These are phyloP conservation scores for Zosterops borbonicus DNA, from an alignment of 2,113 vertebrate species.

Conservation along the genomic window DNA sequence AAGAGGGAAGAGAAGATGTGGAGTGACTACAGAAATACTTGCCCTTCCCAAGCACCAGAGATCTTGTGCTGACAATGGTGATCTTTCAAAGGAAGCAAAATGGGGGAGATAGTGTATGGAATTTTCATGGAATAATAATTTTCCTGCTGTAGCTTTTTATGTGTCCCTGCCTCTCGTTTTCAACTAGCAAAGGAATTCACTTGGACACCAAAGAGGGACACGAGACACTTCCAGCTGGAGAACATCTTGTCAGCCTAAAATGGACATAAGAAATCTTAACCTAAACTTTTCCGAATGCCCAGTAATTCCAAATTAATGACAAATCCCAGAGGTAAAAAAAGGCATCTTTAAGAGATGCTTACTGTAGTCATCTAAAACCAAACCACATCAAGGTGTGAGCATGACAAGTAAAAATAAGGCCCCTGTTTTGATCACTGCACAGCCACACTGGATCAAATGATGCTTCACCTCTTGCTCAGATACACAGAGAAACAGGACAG, in stretches of 20 bases:
- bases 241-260: background rate
- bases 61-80: background rate
- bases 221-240: background rate
- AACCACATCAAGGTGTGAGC: background rate
- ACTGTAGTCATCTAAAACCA: background rate
- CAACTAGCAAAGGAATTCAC: background rate
- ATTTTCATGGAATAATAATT: background rate
- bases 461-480: background rate
- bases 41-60: background rate
- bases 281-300: background rate
- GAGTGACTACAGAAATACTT: background rate
- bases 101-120: background rate
- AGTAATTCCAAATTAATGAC: background rate
- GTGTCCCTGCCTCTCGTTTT: background rate
- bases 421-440: background rate
- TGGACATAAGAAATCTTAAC: background rate
- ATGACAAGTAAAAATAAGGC: background rate
- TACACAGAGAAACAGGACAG: background rate
- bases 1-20: background rate
- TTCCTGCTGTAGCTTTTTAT: background rate
- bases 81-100: background rate
- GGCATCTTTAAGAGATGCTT: background rate
- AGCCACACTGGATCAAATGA: background rate
- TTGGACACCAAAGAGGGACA: background rate
- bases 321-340: background rate